Evolutionary conservation across 2,888 invertebrate species (phyloP), one percentile per base, ranked within the genome.

Genomic region (Sepiola atlantica): DNA sequence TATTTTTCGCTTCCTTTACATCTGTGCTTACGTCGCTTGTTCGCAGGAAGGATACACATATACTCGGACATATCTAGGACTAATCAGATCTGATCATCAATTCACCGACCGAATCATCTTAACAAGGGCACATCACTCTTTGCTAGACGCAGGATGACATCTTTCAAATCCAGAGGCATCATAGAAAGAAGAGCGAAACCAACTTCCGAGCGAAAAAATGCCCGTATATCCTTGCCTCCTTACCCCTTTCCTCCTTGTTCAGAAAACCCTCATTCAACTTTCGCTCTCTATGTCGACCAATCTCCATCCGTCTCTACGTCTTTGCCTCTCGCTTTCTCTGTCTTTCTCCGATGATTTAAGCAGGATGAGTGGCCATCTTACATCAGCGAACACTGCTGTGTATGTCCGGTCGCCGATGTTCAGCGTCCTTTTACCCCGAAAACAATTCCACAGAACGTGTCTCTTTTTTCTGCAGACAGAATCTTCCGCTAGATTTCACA

Each of bases 111-210:
- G n/a, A 77, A 16, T 77, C 77, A n/a, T 12, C n/a, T 32, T n/a
- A 77, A n/a, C 77, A 77, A 77, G 77, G 77, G 32, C 77, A 77
- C 77, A 32, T 77, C n/a, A 77, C 77, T 77, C 77, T 77, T 77
- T 77, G 77, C 28, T 14, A 28, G 77, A 77, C 77, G n/a, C 77
- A n/a, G 77, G 77, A 77, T 77, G 77, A 77, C 77, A 77, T n/a
- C n/a, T n/a, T 3, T 14, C 77, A 16, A 77, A 77, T 14, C n/a
- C 10, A 77, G n/a, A 77, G 77, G n/a, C n/a, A 77, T n/a, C 77
- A 28, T 12, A 12, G n/a, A 77, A n/a, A n/a, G n/a, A n/a, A 77
- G 77, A 12, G n/a, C 77, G n/a, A 12, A 77, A n/a, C 77, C 77
- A 32, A 32, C 77, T n/a, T n/a, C n/a, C 32, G n/a, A 77, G 16